Conservation (phyloP, 2,888 invertebrate genomes). For the Gastrophysa polygoni region DNA sequence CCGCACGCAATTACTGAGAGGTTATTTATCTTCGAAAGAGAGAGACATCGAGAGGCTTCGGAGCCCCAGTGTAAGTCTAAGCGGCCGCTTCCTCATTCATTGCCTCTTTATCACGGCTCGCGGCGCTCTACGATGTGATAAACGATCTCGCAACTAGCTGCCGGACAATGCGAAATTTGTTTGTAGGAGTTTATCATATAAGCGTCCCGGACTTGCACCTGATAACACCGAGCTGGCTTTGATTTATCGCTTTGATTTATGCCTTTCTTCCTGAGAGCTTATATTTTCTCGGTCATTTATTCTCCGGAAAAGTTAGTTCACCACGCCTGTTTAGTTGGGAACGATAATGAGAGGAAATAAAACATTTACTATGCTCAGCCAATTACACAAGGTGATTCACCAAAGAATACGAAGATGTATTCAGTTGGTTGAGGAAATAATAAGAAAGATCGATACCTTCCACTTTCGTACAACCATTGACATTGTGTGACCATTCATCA, state of each 20-base stretch:
- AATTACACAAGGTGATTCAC: no score
- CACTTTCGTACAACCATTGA: no score
- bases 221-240: constrained; percentile 42
- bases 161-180: constrained; percentile 56
- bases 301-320: background rate
- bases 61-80: constrained; percentile 43
- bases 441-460: no score
- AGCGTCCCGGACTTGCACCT: constrained; percentile 47
- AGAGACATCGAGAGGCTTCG: constrained; percentile 41
- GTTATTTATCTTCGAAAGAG: constrained; percentile 58
- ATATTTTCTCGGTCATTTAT: constrained; percentile 22
- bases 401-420: no score
- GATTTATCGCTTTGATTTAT: constrained; percentile 31
- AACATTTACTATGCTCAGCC: no score
- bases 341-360: background rate
- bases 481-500: no score
- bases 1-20: constrained; percentile 64
- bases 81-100: constrained; percentile 52
- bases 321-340: background rate
- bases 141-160: constrained; percentile 51
- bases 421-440: no score
- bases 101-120: constrained; percentile 50
- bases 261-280: constrained; percentile 13
- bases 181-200: constrained; percentile 54
- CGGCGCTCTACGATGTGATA: constrained; percentile 42